Conservation (phyloP, 2,113 vertebrate species). For the Panthera uncia region DNA sequence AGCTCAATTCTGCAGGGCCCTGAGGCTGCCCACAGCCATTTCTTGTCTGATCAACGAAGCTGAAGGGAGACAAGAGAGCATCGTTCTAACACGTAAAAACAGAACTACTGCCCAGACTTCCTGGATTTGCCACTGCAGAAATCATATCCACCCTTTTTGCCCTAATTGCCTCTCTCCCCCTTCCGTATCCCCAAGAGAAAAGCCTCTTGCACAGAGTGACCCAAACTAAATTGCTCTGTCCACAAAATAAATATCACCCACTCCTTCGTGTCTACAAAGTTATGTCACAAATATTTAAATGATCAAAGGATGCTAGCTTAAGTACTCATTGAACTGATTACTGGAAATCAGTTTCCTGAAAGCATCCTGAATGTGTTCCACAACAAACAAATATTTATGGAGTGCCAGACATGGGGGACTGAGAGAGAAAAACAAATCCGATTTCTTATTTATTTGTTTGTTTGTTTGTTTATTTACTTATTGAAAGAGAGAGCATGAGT, state of each 20-base stretch:
- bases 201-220: not conserved
- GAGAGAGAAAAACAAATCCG: not conserved
- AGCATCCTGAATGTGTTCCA: not conserved
- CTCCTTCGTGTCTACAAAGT: not conserved
- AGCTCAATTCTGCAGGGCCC: not conserved
- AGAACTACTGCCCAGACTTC: not conserved
- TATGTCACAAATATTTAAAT: constrained; percentile 27
- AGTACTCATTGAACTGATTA: not conserved
- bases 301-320: not conserved
- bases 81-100: not conserved
- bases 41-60: not conserved
- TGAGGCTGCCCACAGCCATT: not conserved
- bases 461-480: too few relatives aligned
- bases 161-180: not conserved
- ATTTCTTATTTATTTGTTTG: not conserved
- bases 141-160: not conserved
- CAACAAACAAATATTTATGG: not conserved
- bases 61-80: not conserved
- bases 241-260: not conserved
- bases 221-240: not conserved
- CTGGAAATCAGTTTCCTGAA: not conserved
- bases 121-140: not conserved
- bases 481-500: too few relatives aligned
- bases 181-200: not conserved
- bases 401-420: not conserved